Evolutionary conservation across 2,888 invertebrate species (phyloP).

Genomic region (Aquatica leii): DNA sequence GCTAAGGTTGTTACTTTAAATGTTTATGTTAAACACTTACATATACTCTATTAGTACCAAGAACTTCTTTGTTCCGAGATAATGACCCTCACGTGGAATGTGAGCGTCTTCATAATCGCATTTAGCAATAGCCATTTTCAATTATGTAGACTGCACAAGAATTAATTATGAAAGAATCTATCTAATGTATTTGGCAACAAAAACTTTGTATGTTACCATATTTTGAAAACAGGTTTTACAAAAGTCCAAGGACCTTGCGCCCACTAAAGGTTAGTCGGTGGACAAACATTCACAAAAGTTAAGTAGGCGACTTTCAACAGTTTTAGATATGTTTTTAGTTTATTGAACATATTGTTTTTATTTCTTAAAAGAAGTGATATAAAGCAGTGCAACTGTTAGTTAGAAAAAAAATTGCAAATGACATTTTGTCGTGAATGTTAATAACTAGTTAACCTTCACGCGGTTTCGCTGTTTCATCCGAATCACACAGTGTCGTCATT

Average conservation of each 20-base stretch:
- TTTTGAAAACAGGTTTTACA: slow-evolving; percentile 31
- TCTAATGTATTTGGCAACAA: slow-evolving; percentile 16
- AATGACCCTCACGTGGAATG: slow-evolving; percentile 17
- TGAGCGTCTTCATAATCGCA: slow-evolving; percentile 7
- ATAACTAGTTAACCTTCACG: too few relatives aligned
- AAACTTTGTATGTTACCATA: slow-evolving; percentile 27
- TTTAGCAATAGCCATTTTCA: neutral
- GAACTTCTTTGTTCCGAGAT: slow-evolving; percentile 22
- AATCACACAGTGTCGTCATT: too few relatives aligned
- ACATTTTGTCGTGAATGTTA: too few relatives aligned
- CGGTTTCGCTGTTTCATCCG: too few relatives aligned
- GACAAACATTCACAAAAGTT: slow-evolving; percentile 13
- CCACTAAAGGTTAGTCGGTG: slow-evolving; percentile 20
- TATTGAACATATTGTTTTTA: too few relatives aligned
- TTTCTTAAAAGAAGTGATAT: too few relatives aligned
- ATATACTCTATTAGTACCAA: slow-evolving; percentile 8
- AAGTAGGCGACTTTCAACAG: slow-evolving; percentile 18
- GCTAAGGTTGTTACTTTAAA: neutral
- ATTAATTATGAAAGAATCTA: slow-evolving; percentile 10
- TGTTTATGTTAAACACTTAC: slow-evolving; percentile 2
- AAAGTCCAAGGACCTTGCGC: slow-evolving; percentile 36
- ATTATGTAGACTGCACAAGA: slow-evolving; percentile 10
- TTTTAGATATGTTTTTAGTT: too few relatives aligned
- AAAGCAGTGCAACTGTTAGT: too few relatives aligned
- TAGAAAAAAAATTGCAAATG: too few relatives aligned